Base-by-base conservation (phyloP, 2,797 vertebrate species). In the Peromyscus aztecus region DNA sequence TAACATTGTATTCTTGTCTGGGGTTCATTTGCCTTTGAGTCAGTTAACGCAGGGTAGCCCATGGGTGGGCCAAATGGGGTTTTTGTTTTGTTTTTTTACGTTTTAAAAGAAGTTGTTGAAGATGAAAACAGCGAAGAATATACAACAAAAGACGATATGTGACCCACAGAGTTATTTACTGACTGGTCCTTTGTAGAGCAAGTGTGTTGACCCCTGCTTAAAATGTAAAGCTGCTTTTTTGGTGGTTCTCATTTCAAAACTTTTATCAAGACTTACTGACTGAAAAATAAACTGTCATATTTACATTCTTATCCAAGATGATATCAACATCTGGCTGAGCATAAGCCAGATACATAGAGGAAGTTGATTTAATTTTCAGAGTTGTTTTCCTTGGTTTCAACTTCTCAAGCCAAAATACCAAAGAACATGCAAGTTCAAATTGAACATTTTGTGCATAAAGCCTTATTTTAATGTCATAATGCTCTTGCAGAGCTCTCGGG, bases 221-320 rank as follows among this genome's bases (percentile, higher is more conserved):
- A 89, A 93, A 96, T 49, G 80, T 65, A 96, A 96, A 96, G 80
- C 94, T 94, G 97, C n/a, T 97, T 95, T n/a, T n/a, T 91, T 85
- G 77, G 46, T 94, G 96, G 92, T 85, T 97, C 96, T 92, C 83
- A 77, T 95, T 98, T 98, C 91, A 97, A 96, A 96, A 95, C 94
- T 96, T 94, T 85, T 93, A 90, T 92, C 86, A 94, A 96, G 96
- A 96, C 90, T 97, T 98, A 97, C 81, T 98, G 97, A 97, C 95
- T 96, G 82, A 93, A 97, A 97, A 98, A 87, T 90, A 98, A 95
- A 97, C 95, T 96, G 93, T 98, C 3, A 0, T 97, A 96, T 98
- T 98, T 98, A 96, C 96, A 98, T 98, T 98, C 98, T 97, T 98
- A 97, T 98, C 95, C 95, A 98, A 96, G 97, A 97, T 98, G 94